Conservation (phyloP, 2,797 vertebrate genomes). For the Distichodus sexfasciatus region DNA sequence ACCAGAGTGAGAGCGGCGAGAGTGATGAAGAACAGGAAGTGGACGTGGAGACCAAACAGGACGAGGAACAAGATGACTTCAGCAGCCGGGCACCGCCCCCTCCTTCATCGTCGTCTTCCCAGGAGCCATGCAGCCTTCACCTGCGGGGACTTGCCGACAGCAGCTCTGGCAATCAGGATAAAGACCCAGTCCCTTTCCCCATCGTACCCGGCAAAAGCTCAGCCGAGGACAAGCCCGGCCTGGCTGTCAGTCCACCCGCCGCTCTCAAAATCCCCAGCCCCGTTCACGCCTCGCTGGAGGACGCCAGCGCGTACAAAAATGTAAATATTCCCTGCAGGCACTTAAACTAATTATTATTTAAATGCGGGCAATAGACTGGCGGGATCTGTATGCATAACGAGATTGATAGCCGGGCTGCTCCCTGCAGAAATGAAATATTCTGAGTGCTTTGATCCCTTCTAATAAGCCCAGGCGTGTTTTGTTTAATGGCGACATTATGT, state of each 20-base stretch:
- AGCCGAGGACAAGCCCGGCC: constrained; percentile 64
- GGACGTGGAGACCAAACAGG: constrained; percentile 76
- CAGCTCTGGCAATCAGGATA: constrained; percentile 64
- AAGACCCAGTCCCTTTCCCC: constrained; percentile 60
- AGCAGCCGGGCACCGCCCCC: constrained; percentile 47
- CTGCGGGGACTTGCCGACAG: constrained; percentile 52
- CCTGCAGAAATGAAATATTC: constrained; percentile 85
- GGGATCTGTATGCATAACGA: constrained; percentile 79
- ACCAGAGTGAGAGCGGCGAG: constrained; percentile 82
- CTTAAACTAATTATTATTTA: constrained; percentile 84
- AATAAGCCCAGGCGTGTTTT: constrained; percentile 73
- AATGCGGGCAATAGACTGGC: constrained; percentile 78
- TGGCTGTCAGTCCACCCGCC: constrained; percentile 65
- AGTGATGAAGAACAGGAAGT: constrained; percentile 83
- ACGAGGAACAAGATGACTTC: constrained; percentile 72
- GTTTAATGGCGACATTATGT: constrained; percentile 74
- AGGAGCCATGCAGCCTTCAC: constrained; percentile 56
- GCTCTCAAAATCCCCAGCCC: constrained; percentile 78
- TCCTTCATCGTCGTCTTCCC: constrained; percentile 50
- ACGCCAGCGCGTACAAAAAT: constrained; percentile 85
- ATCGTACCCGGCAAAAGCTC: constrained; percentile 53
- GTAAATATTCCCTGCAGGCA: constrained; percentile 87
- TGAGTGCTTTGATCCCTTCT: constrained; percentile 76
- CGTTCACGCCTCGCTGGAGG: constrained; percentile 78
- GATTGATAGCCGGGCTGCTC: constrained; percentile 81